phyloP scores from a whole-genome alignment of 1,140 invertebrate genomes.

The Penaeus indicus region DNA sequence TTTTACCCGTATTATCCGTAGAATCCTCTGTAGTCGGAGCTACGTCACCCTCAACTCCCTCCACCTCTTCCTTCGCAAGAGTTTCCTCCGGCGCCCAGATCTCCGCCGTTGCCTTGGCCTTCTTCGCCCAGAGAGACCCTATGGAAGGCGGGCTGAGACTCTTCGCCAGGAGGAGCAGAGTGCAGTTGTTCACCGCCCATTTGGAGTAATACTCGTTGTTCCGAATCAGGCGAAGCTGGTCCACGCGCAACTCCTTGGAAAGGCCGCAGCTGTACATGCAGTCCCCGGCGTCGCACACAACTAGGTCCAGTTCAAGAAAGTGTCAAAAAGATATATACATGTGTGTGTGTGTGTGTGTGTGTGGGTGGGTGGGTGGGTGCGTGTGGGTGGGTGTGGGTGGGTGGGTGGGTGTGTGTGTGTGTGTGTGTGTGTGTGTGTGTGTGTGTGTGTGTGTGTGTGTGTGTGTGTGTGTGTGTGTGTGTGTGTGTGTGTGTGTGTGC shows the following conservation, averaged over 20 bases:
- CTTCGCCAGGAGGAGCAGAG: neutral
- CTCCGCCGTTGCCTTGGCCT: too few species aligned
- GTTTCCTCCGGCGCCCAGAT: too few species aligned
- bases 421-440: neutral
- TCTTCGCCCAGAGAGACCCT: neutral
- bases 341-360: constrained; percentile 4
- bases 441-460: too few species aligned
- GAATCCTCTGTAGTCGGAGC: neutral
- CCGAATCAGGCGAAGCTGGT: constrained; percentile 41
- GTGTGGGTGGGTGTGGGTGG: neutral
- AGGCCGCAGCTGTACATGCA: constrained; percentile 65
- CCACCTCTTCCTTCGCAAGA: too few species aligned
- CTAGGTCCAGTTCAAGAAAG: constrained; percentile 28
- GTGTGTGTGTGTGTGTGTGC: too few species aligned
- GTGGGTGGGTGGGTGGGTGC: neutral
- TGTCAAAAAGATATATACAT: neutral
- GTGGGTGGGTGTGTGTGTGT: too few species aligned
- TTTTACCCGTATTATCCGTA: too few species aligned
- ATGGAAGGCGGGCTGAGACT: neutral
- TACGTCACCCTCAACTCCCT: neutral
- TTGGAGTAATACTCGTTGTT: neutral
- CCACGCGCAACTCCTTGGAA: constrained; percentile 40
- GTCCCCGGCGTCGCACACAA: constrained; percentile 52
- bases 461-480: too few species aligned
- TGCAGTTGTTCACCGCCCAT: neutral